A percentile compares a stretch with the other conserved stretches of the same genome.
Conservation (phyloP, 2,888 invertebrate genomes). For the Xanthorhoe designata region DNA sequence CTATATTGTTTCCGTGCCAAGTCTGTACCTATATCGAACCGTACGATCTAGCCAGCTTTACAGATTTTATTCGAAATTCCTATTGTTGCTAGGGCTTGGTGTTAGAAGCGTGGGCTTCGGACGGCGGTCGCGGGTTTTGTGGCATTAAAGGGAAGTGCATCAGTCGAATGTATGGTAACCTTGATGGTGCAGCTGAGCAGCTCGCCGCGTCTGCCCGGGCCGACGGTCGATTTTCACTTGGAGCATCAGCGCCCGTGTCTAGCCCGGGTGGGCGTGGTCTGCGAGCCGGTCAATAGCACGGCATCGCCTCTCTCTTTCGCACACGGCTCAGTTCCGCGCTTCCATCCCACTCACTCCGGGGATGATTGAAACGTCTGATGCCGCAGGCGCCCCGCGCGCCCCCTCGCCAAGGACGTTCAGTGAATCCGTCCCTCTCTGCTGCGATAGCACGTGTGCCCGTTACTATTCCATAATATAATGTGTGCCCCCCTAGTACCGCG, state of each 20-base stretch:
- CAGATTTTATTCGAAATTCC: conserved; percentile 59
- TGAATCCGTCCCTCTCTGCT: conserved; percentile 86
- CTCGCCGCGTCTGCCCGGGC: conserved; percentile 82
- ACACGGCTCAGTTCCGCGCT: conserved; percentile 48
- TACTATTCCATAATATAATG: conserved; percentile 84
- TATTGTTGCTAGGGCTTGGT: conserved; percentile 48
- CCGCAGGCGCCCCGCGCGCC: conserved; percentile 85
- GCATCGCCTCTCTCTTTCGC: conserved; percentile 70
- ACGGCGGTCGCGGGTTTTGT: conserved; percentile 38
- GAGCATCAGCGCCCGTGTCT: conserved; percentile 81
- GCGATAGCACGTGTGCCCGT: conserved; percentile 84
- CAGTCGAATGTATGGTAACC: conserved; percentile 68
- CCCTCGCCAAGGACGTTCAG: conserved; percentile 85
- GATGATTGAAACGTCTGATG: conserved; percentile 86
- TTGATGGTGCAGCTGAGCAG: conserved; percentile 75
- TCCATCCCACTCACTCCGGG: conserved; percentile 74
- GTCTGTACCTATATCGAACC: conserved; percentile 68
- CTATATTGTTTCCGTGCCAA: conserved; percentile 77
- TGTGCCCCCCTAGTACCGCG: conserved; percentile 82
- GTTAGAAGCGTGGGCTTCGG: conserved; percentile 42
- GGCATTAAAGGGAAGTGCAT: conserved; percentile 66
- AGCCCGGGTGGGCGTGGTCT: conserved; percentile 84
- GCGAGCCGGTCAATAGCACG: conserved; percentile 85
- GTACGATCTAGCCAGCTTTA: conserved; percentile 68
- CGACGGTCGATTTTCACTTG: conserved; percentile 84